Evolutionary conservation across 1,140 invertebrate species (phyloP), one percentile per base, ranked within the genome.

Genomic region (Stegodyphus dumicola): DNA sequence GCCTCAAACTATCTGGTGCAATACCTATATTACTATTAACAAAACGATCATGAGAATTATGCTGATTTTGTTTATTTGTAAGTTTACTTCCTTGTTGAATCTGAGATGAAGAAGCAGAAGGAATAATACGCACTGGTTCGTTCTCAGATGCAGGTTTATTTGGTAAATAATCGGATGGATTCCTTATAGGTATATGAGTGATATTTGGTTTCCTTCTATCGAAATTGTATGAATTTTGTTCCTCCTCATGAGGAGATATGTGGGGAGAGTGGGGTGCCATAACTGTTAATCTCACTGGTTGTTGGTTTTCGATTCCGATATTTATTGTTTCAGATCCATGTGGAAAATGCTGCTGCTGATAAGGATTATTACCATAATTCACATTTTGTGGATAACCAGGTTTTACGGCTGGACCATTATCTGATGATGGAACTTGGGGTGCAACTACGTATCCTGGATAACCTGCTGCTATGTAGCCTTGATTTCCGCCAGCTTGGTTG

Each of bases 331-430:
- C 51, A 10, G 71, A 56, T 76, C 7, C 65, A 15, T 13, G 65
- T 7, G n/a, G 2, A 67, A 67, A 67, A 18, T 18, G 9, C 65
- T 67, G 65, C 2, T 13, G 65, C 2, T 67, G 11, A 18, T 67
- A 67, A n/a, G 65, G 65, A 9, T 76, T 18, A 6, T 15, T 49
- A 15, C 54, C 67, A 10, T 69, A 79, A 69, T 75, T 53, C n/a
- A 17, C 53, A 17, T 60, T 83, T 83, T 74, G 79, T 64, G 70
- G 71, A 53, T 83, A 70, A 49, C 73, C 7, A 2, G 48, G n/a
- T 56, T 70, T 70, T 11, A 33, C 48, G 7, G 18, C 49, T n/a
- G 52, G 17, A 51, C 53, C 17, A 54, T n/a, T 49, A 77, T 52
- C 65, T 9, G 60, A 15, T 6, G 33, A 11, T 13, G 17, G 75